A percentile compares a stretch with the other conserved stretches of the same genome.
phyloP scores from a whole-genome alignment of 1,140 invertebrate species.

The Hyles vespertilio region DNA sequence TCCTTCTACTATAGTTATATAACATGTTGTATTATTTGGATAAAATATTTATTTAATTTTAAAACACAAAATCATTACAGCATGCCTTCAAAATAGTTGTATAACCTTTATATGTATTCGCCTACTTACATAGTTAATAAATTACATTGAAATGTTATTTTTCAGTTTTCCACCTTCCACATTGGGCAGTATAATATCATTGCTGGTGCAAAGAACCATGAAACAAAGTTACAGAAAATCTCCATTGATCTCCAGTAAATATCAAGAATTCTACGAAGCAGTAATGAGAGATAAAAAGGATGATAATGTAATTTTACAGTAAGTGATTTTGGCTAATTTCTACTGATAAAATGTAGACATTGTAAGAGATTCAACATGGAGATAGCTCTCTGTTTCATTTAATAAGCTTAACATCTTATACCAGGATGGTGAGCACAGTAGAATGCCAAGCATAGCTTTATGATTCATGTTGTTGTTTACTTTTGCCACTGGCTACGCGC shows the following conservation, averaged over 20 bases:
- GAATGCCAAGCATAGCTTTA: neutral
- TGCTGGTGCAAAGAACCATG: constrained; percentile 62
- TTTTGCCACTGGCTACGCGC: no score
- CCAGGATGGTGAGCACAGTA: neutral
- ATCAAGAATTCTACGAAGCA: constrained; percentile 61
- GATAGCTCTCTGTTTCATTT: neutral
- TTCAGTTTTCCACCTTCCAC: constrained; percentile 51
- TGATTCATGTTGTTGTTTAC: no score
- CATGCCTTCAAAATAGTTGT: neutral
- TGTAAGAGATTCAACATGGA: constrained; percentile 1
- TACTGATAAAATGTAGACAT: neutral
- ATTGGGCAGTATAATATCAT: constrained; percentile 58
- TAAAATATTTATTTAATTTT: neutral
- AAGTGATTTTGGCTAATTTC: constrained; percentile 20
- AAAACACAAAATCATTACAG: neutral
- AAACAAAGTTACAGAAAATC: constrained; percentile 65
- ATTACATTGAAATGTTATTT: constrained; percentile 11
- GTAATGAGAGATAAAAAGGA: constrained; percentile 52
- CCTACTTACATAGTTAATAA: neutral
- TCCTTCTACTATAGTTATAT: no score
- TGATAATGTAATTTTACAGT: constrained; percentile 56
- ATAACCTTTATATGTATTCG: neutral
- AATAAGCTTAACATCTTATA: neutral
- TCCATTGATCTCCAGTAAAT: constrained; percentile 61
- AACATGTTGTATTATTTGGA: no score